These are phyloP conservation scores for Carapus acus DNA, from an alignment of 2,797 vertebrate genomes.

Conservation along the genomic window DNA sequence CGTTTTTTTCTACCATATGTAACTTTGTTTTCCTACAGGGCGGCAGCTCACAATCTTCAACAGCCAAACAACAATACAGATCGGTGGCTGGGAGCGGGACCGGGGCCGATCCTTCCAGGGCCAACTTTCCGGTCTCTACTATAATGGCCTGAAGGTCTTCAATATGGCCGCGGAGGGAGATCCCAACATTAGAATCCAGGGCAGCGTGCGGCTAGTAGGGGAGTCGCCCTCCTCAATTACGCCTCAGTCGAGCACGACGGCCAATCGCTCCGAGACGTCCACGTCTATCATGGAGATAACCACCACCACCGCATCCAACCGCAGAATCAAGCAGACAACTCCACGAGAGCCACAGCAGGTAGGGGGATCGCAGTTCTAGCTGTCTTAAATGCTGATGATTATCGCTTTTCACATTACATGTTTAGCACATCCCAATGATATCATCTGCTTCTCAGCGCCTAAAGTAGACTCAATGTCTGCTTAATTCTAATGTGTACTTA, in stretches of 20 bases:
- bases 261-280: constrained; percentile 92
- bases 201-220: constrained; percentile 95
- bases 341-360: constrained; percentile 88
- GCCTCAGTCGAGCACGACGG: constrained; percentile 92
- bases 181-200: constrained; percentile 91
- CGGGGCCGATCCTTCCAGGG: constrained; percentile 95
- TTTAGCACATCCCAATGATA: constrained; percentile 22
- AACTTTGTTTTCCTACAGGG: constrained; percentile 92
- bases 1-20: constrained; percentile 89
- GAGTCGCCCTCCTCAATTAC: constrained; percentile 93
- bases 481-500: constrained; percentile 32
- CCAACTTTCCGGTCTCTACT: constrained; percentile 99
- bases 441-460: constrained; percentile 7
- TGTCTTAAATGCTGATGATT: no score
- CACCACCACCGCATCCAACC: constrained; percentile 85
- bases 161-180: constrained; percentile 98
- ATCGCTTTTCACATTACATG: no score
- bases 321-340: constrained; percentile 86
- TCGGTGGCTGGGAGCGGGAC: constrained; percentile 95
- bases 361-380: constrained; percentile 40
- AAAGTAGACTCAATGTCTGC: constrained; percentile 20
- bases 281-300: constrained; percentile 94
- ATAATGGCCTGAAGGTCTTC: constrained; percentile 99
- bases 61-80: constrained; percentile 99
- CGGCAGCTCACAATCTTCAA: constrained; percentile 99